Evolutionary conservation across 2,113 vertebrate genomes (phyloP), one percentile per base, ranked within the genome.

Genomic region (Tinamus guttatus): DNA sequence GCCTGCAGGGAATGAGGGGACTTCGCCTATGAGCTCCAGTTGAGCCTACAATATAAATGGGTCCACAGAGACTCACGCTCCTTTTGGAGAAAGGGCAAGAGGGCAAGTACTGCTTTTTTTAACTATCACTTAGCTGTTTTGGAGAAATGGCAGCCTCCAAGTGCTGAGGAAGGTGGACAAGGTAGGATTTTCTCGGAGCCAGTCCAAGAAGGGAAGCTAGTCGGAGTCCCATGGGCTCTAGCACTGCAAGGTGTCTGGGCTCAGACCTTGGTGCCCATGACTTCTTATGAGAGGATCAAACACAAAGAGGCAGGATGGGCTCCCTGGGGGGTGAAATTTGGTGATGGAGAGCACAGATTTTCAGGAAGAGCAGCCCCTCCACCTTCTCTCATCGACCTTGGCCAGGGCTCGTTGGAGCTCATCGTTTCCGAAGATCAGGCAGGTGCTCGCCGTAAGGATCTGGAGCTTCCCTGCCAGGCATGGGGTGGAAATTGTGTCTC

Each of bases 381-480:
- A 86, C 94, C 84, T 89, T 91, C 81, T 73, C 89, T 89, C 19
- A 52, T 89, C 84, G 94, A 92, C 95, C 94, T 86, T 77, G 25
- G 93, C 81, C 27, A 27, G 49, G 27, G 34, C n/a, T 54, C 34
- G 22, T 8, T 73, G 90, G 93, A 90, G 90, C 91, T 81, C 88
- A 79, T 38, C 2, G 25, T 88, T 84, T 94, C 92, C 90, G 75
- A 95, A 96, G 90, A 90, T 56, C 77, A 70, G 93, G 90, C 94
- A 97, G 94, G 95, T 96, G 95, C 93, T 94, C 90, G 88, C 90
- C 92, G 94, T 95, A 92, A 85, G 89, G 78, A 90, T 62, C 73
- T 85, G 89, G 91, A 95, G 92, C 91, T 91, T 94, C 88, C 87
- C 89, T 67, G 71, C 91, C 71, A 85, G 92, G 84, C 77, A 85